Percentiles rank a stretch among this genome's conserved stretches.
Conservation (phyloP, 2,113 vertebrate genomes). For the Serilophus lunatus region DNA sequence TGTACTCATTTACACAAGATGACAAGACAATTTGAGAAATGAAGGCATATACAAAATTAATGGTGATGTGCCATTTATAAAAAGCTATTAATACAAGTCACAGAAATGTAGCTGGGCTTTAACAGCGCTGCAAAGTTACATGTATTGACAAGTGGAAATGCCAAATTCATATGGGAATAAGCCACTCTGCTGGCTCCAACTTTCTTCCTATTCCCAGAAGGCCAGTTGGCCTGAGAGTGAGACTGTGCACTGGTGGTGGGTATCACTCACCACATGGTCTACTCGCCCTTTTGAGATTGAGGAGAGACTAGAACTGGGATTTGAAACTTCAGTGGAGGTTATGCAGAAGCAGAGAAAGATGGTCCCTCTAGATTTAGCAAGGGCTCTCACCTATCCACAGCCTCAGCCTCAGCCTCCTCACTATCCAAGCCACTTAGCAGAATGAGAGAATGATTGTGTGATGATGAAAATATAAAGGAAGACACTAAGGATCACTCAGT, state of each 20-base stretch:
- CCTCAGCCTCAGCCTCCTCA: background rate
- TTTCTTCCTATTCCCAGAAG: background rate
- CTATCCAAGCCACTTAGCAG: background rate
- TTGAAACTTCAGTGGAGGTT: background rate
- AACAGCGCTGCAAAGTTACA: rapidly evolving
- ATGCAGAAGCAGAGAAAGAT: background rate
- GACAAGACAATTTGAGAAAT: background rate
- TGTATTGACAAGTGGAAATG: background rate
- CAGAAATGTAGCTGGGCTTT: background rate
- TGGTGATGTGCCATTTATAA: background rate
- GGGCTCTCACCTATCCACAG: background rate
- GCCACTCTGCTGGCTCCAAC: background rate
- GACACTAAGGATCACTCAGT: background rate
- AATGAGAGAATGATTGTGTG: background rate
- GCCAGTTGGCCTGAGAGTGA: background rate
- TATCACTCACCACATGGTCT: background rate
- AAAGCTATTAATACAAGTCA: background rate
- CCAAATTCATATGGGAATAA: rapidly evolving
- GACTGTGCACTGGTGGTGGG: background rate
- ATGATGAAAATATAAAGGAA: background rate
- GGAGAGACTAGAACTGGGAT: background rate
- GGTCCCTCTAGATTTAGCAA: background rate
- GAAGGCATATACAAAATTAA: background rate
- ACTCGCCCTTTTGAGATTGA: background rate
- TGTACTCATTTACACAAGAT: background rate